Evolutionary conservation across 2,113 vertebrate genomes (phyloP).

Genomic region (Otolemur garnettii): DNA sequence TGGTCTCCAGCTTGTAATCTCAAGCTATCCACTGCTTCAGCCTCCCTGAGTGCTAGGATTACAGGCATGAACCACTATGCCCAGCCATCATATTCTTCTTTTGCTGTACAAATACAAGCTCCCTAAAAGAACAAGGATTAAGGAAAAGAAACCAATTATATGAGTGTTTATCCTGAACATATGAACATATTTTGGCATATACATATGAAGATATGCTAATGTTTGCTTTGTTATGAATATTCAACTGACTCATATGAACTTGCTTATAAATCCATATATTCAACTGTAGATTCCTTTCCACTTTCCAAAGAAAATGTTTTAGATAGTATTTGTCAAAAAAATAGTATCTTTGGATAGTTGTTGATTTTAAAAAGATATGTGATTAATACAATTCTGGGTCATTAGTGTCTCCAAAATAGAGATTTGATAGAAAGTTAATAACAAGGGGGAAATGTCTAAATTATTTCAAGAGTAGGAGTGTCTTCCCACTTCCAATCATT

Average conservation of each 20-base stretch:
- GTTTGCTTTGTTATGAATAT: not conserved
- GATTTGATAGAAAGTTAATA: slow-evolving; percentile 36
- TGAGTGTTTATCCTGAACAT: not conserved
- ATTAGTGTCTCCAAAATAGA: slow-evolving; percentile 10
- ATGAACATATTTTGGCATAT: not conserved
- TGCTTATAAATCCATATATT: not conserved
- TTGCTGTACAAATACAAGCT: not conserved
- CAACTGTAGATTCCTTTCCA: not conserved
- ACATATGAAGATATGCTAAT: not conserved
- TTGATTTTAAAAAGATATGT: not conserved
- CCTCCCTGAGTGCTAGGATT: no score
- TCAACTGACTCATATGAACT: not conserved
- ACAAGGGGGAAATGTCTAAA: not conserved
- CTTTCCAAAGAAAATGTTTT: not conserved
- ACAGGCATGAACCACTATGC: no score
- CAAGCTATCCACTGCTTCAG: no score
- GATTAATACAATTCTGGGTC: not conserved
- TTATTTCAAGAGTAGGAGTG: slow-evolving; percentile 38
- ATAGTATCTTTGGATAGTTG: not conserved
- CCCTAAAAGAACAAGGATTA: not conserved
- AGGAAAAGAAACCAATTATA: not conserved
- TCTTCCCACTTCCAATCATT: not conserved
- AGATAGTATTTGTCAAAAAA: not conserved
- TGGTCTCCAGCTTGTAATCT: no score
- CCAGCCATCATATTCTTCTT: not conserved